Evolutionary conservation across 2,797 vertebrate genomes (phyloP).

Genomic region (Gymnopithys bicolor): DNA sequence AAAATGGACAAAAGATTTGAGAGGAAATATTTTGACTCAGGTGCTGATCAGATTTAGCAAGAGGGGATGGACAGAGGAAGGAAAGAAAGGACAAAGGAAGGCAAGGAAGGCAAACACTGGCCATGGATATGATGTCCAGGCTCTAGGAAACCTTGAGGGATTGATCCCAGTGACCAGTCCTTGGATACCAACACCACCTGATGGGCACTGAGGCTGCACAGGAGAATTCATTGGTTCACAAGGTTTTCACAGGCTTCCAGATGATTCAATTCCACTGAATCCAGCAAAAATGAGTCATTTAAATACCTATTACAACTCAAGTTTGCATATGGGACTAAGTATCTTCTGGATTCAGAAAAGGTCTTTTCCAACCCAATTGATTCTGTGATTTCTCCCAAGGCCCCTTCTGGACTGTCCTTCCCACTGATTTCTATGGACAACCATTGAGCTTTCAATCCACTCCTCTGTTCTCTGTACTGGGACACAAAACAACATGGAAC

Average conservation of each 20-base stretch:
- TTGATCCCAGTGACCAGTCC: background rate
- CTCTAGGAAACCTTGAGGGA: background rate
- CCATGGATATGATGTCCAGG: background rate
- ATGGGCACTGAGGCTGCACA: background rate
- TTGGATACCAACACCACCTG: background rate
- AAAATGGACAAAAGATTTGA: background rate
- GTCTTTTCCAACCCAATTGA: too few species aligned
- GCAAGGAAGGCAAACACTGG: background rate
- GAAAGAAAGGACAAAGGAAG: background rate
- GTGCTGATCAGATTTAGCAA: background rate
- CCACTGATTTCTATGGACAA: background rate
- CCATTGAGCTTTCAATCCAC: background rate
- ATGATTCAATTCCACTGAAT: background rate
- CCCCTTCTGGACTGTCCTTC: background rate
- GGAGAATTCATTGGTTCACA: background rate
- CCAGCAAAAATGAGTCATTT: background rate
- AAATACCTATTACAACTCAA: background rate
- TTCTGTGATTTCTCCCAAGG: background rate
- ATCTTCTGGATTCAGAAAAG: background rate
- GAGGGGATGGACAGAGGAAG: background rate
- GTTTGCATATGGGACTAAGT: background rate
- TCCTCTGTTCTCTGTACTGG: background rate
- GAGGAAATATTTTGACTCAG: background rate
- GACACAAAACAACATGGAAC: background rate
- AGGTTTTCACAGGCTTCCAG: background rate